Conservation (phyloP, 2,888 invertebrate genomes). For the Strigamia crassipes region DNA sequence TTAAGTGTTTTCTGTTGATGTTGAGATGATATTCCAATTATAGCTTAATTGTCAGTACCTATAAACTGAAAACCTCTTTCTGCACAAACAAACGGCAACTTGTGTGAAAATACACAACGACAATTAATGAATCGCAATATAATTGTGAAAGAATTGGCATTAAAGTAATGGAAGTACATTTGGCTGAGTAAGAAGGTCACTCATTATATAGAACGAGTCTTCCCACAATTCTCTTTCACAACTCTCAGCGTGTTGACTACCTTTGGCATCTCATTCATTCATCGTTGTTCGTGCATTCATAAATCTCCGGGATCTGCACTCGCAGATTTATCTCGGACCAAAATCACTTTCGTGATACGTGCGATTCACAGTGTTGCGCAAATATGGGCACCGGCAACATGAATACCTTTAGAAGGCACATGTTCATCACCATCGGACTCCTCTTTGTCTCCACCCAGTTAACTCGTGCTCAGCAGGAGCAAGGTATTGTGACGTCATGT, state of each 20-base stretch:
- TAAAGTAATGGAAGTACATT: neutral
- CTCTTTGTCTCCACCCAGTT: neutral
- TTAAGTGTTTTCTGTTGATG: too few species aligned
- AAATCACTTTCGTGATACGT: neutral
- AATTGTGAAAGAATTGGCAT: neutral
- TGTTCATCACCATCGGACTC: neutral
- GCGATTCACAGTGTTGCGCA: neutral
- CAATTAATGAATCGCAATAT: neutral
- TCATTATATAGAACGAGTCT: neutral
- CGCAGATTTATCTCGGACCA: neutral
- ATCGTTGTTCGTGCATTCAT: neutral
- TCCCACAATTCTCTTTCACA: slow-evolving; percentile 10
- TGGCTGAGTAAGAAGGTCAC: neutral
- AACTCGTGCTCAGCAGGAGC: neutral
- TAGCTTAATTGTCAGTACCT: too few species aligned
- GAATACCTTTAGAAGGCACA: neutral
- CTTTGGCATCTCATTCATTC: neutral
- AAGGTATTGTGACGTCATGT: neutral
- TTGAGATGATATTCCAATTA: too few species aligned
- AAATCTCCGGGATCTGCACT: too few species aligned
- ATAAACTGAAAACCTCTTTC: too few species aligned
- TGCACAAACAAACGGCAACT: too few species aligned
- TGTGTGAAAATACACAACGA: too few species aligned
- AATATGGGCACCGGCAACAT: neutral
- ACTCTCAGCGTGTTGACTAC: neutral